A percentile compares a stretch with the other conserved stretches of the same genome.
Conservation (phyloP, 1,140 invertebrate species). For the Pseudomyrmex sp. region DNA sequence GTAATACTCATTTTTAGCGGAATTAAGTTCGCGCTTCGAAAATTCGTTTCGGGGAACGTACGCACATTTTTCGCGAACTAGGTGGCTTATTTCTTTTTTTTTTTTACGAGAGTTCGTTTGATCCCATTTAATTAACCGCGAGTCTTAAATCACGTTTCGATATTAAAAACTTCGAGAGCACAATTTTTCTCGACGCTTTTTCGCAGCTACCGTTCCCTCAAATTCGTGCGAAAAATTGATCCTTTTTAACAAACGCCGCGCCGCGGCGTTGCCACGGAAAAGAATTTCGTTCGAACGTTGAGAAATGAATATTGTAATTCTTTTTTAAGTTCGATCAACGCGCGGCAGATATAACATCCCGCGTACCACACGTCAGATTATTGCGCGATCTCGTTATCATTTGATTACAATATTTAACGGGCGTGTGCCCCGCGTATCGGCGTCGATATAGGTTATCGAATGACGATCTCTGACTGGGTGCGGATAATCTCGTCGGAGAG, state of each 20-base stretch:
- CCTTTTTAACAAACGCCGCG: background rate
- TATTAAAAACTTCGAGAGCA: constrained; percentile 78
- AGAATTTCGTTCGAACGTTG: background rate
- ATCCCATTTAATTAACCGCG: constrained; percentile 80
- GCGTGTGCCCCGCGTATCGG: background rate
- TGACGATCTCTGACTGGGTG: background rate
- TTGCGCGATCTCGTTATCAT: constrained; percentile 40
- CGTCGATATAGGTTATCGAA: constrained; percentile 31
- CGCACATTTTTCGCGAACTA: constrained; percentile 40
- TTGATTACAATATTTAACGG: constrained; percentile 50
- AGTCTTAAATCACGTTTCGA: constrained; percentile 78
- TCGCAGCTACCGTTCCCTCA: background rate
- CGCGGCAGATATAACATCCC: background rate
- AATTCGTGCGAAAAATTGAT: background rate
- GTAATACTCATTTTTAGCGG: background rate
- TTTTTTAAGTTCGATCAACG: background rate
- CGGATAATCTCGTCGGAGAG: constrained; percentile 18
- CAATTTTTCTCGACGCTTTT: constrained; percentile 38
- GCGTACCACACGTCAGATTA: constrained; percentile 18
- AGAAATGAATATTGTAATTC: no score
- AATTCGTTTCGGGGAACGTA: background rate
- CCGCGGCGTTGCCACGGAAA: background rate
- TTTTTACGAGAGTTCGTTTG: constrained; percentile 53
- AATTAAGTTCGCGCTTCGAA: constrained; percentile 7
- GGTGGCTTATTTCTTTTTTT: constrained; percentile 59